Evolutionary conservation across 2,797 vertebrate species (phyloP).

Genomic region (Philypnodon macrostomus): DNA sequence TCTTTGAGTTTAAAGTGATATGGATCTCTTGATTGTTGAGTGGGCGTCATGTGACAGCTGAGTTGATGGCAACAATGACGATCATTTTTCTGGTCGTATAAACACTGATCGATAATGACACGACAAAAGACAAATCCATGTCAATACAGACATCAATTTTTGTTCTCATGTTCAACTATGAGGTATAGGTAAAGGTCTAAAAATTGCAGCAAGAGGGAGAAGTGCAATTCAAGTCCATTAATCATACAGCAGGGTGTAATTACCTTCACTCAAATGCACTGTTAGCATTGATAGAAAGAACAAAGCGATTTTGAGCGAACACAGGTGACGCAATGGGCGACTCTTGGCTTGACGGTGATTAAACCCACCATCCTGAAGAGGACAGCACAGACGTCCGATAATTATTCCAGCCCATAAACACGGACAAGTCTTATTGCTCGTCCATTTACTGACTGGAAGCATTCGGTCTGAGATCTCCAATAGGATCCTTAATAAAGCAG

Average conservation of each 20-base stretch:
- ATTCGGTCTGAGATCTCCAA: conserved; percentile 41
- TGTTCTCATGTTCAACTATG: too few species aligned
- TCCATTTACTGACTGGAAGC: conserved; percentile 28
- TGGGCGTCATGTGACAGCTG: background rate
- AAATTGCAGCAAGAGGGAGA: conserved; percentile 22
- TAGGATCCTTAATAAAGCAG: conserved; percentile 40
- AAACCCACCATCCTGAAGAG: conserved; percentile 42
- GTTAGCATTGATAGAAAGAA: conserved; percentile 10
- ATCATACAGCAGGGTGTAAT: conserved; percentile 41
- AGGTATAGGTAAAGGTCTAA: conserved; percentile 13
- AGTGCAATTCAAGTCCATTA: conserved; percentile 32
- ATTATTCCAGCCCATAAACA: conserved; percentile 54
- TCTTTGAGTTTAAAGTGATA: conserved; percentile 48
- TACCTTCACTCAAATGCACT: conserved; percentile 27
- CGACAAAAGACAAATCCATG: conserved; percentile 6
- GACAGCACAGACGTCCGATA: conserved; percentile 37
- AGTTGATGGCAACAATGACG: conserved; percentile 11
- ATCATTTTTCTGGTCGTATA: conserved; percentile 31
- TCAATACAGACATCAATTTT: background rate
- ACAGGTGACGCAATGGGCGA: conserved; percentile 15
- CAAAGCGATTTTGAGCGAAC: conserved; percentile 19
- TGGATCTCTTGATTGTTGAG: conserved; percentile 26
- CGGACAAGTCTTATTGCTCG: conserved; percentile 26
- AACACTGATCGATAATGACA: conserved; percentile 15
- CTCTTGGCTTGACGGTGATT: conserved; percentile 37